These are phyloP conservation scores for Drosophila dives DNA, from an alignment of 2,888 invertebrate species.

Conservation along the genomic window DNA sequence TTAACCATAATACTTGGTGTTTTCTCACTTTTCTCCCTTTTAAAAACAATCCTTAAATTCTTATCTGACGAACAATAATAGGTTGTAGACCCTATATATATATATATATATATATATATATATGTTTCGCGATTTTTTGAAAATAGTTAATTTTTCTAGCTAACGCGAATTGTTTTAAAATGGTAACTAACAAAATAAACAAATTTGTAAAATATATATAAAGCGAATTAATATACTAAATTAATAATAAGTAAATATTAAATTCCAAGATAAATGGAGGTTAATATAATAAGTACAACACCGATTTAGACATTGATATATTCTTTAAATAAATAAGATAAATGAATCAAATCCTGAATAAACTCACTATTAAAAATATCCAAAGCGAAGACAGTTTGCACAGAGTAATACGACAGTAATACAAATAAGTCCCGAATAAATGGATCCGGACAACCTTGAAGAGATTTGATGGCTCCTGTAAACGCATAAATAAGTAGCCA, in stretches of 20 bases:
- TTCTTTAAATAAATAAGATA: not conserved
- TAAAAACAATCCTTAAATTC: not conserved
- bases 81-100: not conserved
- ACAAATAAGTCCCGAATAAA: not conserved
- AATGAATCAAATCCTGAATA: not conserved
- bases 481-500: constrained; percentile 19
- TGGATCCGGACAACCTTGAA: constrained; percentile 9
- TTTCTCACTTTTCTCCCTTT: not conserved
- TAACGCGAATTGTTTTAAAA: not conserved
- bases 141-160: not conserved
- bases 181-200: not conserved
- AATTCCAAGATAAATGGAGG: not conserved
- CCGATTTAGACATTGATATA: not conserved
- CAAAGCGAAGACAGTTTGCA: not conserved
- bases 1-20: not conserved
- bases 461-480: constrained; percentile 17
- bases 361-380: not conserved
- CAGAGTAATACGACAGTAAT: not conserved
- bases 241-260: not conserved
- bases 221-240: not conserved
- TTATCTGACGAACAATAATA: not conserved
- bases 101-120: not conserved
- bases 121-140: not conserved
- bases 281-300: not conserved
- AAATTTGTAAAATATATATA: not conserved